Conservation (phyloP, 1,140 invertebrate genomes). For the Zaprionus davidi region DNA sequence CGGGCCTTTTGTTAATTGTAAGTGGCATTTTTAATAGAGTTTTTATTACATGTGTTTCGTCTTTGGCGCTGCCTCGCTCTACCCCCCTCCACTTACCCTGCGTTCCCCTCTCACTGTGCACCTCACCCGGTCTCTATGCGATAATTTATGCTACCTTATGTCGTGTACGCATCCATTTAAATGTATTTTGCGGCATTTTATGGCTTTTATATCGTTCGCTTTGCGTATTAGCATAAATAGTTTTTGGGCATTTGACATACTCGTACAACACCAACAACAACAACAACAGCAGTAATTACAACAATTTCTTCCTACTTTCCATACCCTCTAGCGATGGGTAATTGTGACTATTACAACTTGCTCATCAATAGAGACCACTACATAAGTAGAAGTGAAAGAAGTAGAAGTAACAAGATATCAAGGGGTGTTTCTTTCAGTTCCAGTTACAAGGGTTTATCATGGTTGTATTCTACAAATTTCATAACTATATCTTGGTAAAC, state of each 20-base stretch:
- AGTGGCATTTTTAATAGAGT: constrained; percentile 68
- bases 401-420: not conserved
- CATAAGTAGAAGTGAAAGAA: not conserved
- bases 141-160: constrained; percentile 57
- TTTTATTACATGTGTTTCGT: constrained; percentile 59
- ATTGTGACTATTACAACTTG: not conserved
- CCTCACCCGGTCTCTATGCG: constrained; percentile 3
- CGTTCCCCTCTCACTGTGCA: not conserved
- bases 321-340: not conserved
- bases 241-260: constrained; percentile 42
- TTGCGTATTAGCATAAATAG: constrained; percentile 46
- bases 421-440: not conserved
- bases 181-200: constrained; percentile 57
- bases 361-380: not conserved
- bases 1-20: constrained; percentile 74
- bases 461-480: not conserved
- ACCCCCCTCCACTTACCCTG: not conserved
- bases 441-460: not conserved
- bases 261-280: constrained; percentile 9
- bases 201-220: constrained; percentile 53
- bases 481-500: not conserved
- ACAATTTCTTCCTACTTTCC: constrained; percentile 14
- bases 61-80: constrained; percentile 27
- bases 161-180: constrained; percentile 50
- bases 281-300: constrained; percentile 28